Base-by-base conservation (phyloP, 2,797 vertebrate genomes). In the Morus bassanus region DNA sequence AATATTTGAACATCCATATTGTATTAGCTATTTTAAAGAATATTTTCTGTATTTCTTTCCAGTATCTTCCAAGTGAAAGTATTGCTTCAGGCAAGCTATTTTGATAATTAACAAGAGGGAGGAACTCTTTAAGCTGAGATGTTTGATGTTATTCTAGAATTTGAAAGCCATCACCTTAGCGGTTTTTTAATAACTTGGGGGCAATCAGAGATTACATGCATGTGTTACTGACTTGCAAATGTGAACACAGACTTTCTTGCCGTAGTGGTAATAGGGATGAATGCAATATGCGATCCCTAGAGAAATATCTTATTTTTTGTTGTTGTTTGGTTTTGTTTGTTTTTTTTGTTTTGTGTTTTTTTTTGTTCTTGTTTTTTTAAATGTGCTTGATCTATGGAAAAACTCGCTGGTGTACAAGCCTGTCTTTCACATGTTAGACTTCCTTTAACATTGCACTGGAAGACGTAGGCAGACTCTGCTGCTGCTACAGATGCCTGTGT, bases 31-130 rank as follows among this genome's bases (percentile, higher is more conserved):
- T 53, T 83, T 93, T 54, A 50, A 67, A 60, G 83, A 45, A n/a
- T 8, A 21, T 7, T 69, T 46, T 56, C n/a, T 5, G 1, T 53
- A 30, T 46, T 79, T 82, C 39, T 60, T 92, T 68, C 37, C 11
- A 57, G 18, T 50, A 14, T 85, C 19, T 82, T 85, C 48, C 53
- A 54, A 28, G 15, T 64, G 53, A 77, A 92, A 37, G 9, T 77
- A 67, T 28, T 89, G 87, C 94, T 85, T 81, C 68, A 50, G 89
- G 92, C 70, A 88, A 59, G 28, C n/a, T 54, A 10, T 88, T 96
- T 88, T 91, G 83, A 76, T 85, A 94, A 89, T 91, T 91, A 91
- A 85, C 50, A 68, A 85, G 83, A 86, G 53, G 61, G 53, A 93
- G 65, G 68, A 85, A 51, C 80, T 87, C 18, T 84, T 68, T 50